Evolutionary conservation across 2,113 vertebrate species (phyloP), one percentile per base, ranked within the genome.

Genomic region (Tupaia tana): DNA sequence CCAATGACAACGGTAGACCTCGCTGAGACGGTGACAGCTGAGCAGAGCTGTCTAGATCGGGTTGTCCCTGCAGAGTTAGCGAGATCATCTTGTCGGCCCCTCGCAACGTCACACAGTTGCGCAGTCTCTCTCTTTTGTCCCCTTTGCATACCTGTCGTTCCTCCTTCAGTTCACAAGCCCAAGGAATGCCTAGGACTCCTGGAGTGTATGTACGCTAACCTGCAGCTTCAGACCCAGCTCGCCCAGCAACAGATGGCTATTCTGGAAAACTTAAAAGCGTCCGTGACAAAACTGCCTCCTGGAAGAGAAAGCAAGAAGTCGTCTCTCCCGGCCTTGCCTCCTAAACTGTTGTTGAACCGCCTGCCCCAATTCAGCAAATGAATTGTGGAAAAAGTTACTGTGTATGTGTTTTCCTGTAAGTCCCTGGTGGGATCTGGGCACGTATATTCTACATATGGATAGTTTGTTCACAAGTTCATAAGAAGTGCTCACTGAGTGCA

Each of bases 181-280:
- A 97, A 91, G 85, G 95, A 96, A 74, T 94, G 96, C 90, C 90
- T 94, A 11, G 96, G 95, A 56, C 95, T 97, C 20, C 95, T 96
- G 1, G 93, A 97, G 18, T 80, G 92, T 64, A 92, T 97, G 78
- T 96, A 93, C 54, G 95, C 93, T 85, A 97, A 94, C 13, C 94
- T 97, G 86, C 95, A 96, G 91, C 90, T 96, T 7, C 97, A 97
- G 74, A 95, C 91, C 12, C 94, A 96, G 91, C 96, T 98, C 1
- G 80, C 95, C 6, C 95, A 96, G 43, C 89, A 82, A 24, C 95
- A 97, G 67, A 84, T 97, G 81, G 89, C 91, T 78, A 94, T 97
- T 93, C 89, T 97, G 75, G 97, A 97, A 95, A 94, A 95, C 77
- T 93, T 97, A 78, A 94, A 95, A 82, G 95, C 96, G 9, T 96